These are phyloP conservation scores for Eristalinus sepulchralis DNA, from an alignment of 2,888 invertebrate species.

Conservation along the genomic window DNA sequence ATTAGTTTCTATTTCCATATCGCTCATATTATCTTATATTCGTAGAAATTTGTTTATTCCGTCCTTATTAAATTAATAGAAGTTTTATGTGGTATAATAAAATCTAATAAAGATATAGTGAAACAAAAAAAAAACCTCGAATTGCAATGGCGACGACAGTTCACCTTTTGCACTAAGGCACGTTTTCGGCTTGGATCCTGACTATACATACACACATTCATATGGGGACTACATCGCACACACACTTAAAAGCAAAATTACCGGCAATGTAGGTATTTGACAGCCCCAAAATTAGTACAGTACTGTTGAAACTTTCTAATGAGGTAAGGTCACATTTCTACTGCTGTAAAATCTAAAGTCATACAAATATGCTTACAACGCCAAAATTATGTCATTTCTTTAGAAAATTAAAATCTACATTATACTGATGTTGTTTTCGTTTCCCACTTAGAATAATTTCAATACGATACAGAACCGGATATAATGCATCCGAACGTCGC, in stretches of 20 bases:
- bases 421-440: no score
- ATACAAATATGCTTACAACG: no score
- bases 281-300: background rate
- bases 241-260: background rate
- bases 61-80: background rate
- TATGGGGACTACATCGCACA: background rate
- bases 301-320: background rate
- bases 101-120: background rate
- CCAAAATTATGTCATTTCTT: no score
- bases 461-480: no score
- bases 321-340: background rate
- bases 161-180: conserved; percentile 32
- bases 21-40: conserved; percentile 41
- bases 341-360: no score
- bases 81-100: background rate
- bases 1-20: conserved; percentile 73
- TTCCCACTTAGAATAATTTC: no score
- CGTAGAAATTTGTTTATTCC: background rate
- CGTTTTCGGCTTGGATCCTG: conserved; percentile 30
- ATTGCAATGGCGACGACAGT: conserved; percentile 24
- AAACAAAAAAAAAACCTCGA: background rate
- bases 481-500: no score
- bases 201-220: background rate
- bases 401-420: no score
- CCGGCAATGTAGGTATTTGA: conserved; percentile 17